A percentile compares a stretch with the other conserved stretches of the same genome.
Evolutionary conservation across 2,113 vertebrate species (phyloP).

Genomic region (Tautogolabrus adspersus): DNA sequence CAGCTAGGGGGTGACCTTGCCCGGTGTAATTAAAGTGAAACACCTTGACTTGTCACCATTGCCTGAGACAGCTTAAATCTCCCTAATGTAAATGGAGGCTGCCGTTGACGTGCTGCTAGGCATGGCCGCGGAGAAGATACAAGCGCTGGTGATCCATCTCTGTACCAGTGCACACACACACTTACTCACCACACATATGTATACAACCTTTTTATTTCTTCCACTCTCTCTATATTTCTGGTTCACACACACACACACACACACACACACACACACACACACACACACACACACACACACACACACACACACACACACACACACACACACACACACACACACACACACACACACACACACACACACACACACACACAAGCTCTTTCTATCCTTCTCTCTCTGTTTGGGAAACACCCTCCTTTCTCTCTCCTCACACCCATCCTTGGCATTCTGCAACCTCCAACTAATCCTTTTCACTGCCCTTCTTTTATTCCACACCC

Average conservation of each 20-base stretch:
- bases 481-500: slow-evolving; percentile 68
- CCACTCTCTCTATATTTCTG: slow-evolving; percentile 7
- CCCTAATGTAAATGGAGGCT: slow-evolving; percentile 87
- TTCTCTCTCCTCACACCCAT: slow-evolving; percentile 49
- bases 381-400: slow-evolving; percentile 12
- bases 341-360: slow-evolving; percentile 19
- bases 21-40: slow-evolving; percentile 88
- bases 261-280: slow-evolving; percentile 28
- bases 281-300: slow-evolving; percentile 29
- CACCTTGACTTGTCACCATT: slow-evolving; percentile 89
- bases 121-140: slow-evolving; percentile 84
- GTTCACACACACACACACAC: slow-evolving; percentile 26
- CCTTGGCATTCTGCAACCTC: slow-evolving; percentile 47
- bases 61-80: slow-evolving; percentile 89
- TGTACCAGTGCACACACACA: slow-evolving; percentile 55
- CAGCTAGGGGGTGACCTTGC: slow-evolving; percentile 86
- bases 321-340: slow-evolving; percentile 21
- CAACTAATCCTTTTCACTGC: slow-evolving; percentile 45
- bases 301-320: slow-evolving; percentile 24
- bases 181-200: slow-evolving; percentile 34
- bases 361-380: slow-evolving; percentile 21
- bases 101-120: slow-evolving; percentile 80
- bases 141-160: slow-evolving; percentile 85
- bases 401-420: slow-evolving; percentile 45
- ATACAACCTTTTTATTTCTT: slow-evolving; percentile 12